Evolutionary conservation across 2,797 vertebrate genomes (phyloP).

Genomic region (Halcyon chelicuti): DNA sequence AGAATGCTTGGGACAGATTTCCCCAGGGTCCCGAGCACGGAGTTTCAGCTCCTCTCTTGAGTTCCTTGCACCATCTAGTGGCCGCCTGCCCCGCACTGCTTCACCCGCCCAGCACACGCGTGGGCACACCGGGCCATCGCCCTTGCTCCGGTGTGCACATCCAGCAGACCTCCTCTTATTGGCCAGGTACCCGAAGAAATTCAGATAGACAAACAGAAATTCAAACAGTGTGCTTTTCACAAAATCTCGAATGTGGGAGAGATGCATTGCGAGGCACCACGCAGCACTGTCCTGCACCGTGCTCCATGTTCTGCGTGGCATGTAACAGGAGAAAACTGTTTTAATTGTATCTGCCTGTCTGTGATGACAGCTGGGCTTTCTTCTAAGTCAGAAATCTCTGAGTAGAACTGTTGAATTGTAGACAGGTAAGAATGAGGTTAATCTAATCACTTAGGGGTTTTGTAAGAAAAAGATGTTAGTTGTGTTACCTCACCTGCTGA

Average conservation of each 20-base stretch:
- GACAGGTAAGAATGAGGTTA: neutral
- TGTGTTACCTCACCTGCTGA: neutral
- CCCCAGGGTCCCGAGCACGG: rapidly evolving
- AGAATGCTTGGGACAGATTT: neutral
- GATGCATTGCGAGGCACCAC: rapidly evolving
- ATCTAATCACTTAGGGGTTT: neutral
- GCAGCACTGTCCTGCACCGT: rapidly evolving
- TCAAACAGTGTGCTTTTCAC: neutral
- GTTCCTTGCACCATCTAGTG: conserved; percentile 72
- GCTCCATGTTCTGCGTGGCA: neutral
- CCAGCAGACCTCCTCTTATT: neutral
- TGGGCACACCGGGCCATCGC: rapidly evolving
- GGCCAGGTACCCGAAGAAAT: neutral
- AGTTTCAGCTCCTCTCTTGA: neutral
- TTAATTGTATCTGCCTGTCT: neutral
- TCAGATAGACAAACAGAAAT: neutral
- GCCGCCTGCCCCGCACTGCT: neutral
- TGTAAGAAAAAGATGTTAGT: neutral
- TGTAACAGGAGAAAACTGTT: neutral
- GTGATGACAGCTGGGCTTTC: neutral
- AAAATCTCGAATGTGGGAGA: rapidly evolving
- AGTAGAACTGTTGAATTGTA: neutral
- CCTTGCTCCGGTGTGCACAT: rapidly evolving
- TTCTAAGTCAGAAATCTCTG: neutral
- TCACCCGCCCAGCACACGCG: too few relatives aligned